Evolutionary conservation across 2,797 vertebrate genomes (phyloP), one percentile per base, ranked within the genome.

Genomic region (Parambassis ranga): DNA sequence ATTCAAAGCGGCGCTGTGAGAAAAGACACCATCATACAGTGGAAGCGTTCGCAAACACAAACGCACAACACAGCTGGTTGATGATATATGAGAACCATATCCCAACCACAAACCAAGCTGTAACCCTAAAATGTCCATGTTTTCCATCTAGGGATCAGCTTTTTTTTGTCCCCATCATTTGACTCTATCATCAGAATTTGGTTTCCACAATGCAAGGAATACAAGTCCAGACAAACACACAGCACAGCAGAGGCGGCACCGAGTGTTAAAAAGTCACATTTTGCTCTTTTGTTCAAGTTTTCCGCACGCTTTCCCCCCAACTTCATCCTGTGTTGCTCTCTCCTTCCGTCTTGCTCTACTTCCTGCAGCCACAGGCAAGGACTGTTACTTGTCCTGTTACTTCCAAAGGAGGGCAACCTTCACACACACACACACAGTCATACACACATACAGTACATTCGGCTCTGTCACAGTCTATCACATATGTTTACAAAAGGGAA

Each of bases 311-410:
- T 32, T 7, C 49, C 20, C 5, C 18, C 31, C 13, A 10, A 10
- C 3, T 24, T 44, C 14, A 38, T 28, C 53, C 37, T 28, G 18
- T 28, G 27, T 18, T 15, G 49, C 37, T 30, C 6, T 71, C 58
- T 43, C 69, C 48, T 33, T 39, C 38, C 3, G 62, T 74, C 62
- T 75, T 44, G 75, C 83, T 87, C 83, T 71, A 82, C 58, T 81
- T 88, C 79, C 47, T 65, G 48, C 52, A 73, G 64, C 80, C 75
- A 63, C 51, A 59, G 81, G 79, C 81, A 79, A 85, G 74, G 82
- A 86, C 77, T n/a, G n/a, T n/a, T n/a, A n/a, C n/a, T n/a, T n/a
- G 48, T 65, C 33, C 48, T 19, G 51, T 27, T 48, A 26, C 68
- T 59, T 74, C 59, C 63, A 41, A 73, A 86, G 69, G 65, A 81